These are phyloP conservation scores for Mesoligia furuncula DNA, from an alignment of 2,888 invertebrate species.

Conservation along the genomic window DNA sequence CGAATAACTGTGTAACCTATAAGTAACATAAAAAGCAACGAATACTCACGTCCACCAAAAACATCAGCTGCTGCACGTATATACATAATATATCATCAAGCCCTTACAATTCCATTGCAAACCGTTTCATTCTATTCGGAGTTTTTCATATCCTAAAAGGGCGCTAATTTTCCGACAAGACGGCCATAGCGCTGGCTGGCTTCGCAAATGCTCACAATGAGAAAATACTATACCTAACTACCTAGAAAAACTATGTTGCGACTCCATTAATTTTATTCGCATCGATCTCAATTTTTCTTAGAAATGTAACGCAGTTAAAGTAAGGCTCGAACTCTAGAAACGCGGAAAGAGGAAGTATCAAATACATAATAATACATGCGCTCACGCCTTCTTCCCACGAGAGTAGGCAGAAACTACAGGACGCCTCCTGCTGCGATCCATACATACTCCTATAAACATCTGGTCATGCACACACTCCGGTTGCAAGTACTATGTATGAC, in stretches of 20 bases:
- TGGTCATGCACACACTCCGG: neutral
- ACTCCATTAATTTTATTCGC: conserved; percentile 64
- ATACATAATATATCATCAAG: conserved; percentile 36
- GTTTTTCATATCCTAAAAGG: conserved; percentile 72
- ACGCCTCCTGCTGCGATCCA: no score
- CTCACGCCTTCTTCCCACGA: no score
- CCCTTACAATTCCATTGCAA: conserved; percentile 55
- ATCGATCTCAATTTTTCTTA: conserved; percentile 67
- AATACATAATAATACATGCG: neutral
- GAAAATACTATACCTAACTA: conserved; percentile 41
- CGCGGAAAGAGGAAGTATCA: conserved; percentile 25
- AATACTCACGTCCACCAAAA: conserved; percentile 3
- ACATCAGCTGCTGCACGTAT: conserved; percentile 3
- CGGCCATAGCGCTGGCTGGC: conserved; percentile 54
- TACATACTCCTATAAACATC: no score
- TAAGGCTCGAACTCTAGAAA: conserved; percentile 36
- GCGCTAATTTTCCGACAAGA: conserved; percentile 70
- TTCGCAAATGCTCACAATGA: conserved; percentile 46
- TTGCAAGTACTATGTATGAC: neutral
- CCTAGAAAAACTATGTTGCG: conserved; percentile 38
- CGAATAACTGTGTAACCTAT: neutral
- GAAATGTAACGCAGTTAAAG: conserved; percentile 60
- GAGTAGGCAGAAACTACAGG: no score
- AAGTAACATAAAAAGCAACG: neutral
- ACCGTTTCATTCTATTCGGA: conserved; percentile 65